Evolutionary conservation across 2,888 invertebrate genomes (phyloP), one percentile per base, ranked within the genome.

Genomic region (Drosophila nigricruria): DNA sequence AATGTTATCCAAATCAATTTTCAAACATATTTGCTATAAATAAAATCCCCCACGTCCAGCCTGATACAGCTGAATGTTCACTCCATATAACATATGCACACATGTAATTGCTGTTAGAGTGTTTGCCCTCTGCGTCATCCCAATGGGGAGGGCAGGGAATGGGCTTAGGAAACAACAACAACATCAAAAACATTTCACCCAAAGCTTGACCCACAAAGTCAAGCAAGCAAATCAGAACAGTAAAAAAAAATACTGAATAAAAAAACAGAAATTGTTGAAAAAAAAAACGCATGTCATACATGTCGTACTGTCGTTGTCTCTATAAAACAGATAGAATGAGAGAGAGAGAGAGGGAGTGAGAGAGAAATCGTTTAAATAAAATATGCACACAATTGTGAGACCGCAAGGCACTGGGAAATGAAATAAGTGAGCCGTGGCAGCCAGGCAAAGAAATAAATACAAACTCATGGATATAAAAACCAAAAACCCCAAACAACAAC

Each of bases 201-300:
- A 62, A 79, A 20, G 76, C 89, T 88, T 83, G 83, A 83, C 83
- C 89, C 89, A 89, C 61, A 89, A 74, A 83, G 49, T 59, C 66
- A 71, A 50, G 64, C 81, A 70, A 74, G 89, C 87, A 86, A 86
- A 83, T 74, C 74, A 68, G 77, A 50, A 83, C 83, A 86, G 49
- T 14, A 20, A 30, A 60, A 47, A 12, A 47, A 12, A 38, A 32
- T n/a, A 20, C 36, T 25, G 2, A 23, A 8, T 27, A 27, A 34
- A 16, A 20, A 10, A 12, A 30, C 38, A 38, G 5, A 56, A 36
- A 49, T 6, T 2, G 23, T 49, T n/a, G n/a, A n/a, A n/a, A 16
- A 34, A 52, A 36, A 69, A 86, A 83, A 72, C 67, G 66, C 77
- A 80, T 83, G 69, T 82, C 87, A 89, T 77, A 57, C 49, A 73